Conservation (phyloP, 2,888 invertebrate species). For the Dioctria rufipes region DNA sequence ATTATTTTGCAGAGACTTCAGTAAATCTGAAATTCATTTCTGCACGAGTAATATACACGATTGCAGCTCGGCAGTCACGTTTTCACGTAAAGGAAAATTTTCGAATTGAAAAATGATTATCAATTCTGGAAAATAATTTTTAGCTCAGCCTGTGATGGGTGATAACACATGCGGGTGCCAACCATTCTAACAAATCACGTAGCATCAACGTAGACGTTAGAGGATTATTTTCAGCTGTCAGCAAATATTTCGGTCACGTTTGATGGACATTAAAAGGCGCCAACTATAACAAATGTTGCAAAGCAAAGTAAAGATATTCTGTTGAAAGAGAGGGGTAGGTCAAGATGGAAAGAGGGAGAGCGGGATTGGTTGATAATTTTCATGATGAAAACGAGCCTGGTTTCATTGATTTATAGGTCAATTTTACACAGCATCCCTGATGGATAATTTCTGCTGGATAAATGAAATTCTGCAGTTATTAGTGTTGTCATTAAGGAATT, state of each 20-base stretch:
- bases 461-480: background rate
- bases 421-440: background rate
- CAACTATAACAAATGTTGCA: conserved; percentile 50
- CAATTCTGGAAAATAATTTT: conserved; percentile 47
- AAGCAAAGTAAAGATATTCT: background rate
- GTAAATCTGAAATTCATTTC: conserved; percentile 26
- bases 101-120: conserved; percentile 54
- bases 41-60: conserved; percentile 10
- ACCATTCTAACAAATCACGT: conserved; percentile 48
- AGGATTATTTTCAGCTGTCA: conserved; percentile 53
- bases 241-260: conserved; percentile 54
- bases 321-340: background rate
- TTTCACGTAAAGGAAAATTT: conserved; percentile 32
- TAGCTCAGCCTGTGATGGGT: conserved; percentile 15
- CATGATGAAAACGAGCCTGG: background rate
- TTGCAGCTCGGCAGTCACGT: conserved; percentile 39
- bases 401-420: background rate
- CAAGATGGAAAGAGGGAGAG: background rate
- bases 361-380: background rate
- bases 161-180: conserved; percentile 39
- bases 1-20: no score
- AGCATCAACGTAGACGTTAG: conserved; percentile 6
- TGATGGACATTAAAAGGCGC: conserved; percentile 52
- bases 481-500: background rate
- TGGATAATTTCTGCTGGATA: background rate